These are phyloP conservation scores for Furnarius figulus DNA, from an alignment of 2,113 vertebrate species.

Conservation along the genomic window DNA sequence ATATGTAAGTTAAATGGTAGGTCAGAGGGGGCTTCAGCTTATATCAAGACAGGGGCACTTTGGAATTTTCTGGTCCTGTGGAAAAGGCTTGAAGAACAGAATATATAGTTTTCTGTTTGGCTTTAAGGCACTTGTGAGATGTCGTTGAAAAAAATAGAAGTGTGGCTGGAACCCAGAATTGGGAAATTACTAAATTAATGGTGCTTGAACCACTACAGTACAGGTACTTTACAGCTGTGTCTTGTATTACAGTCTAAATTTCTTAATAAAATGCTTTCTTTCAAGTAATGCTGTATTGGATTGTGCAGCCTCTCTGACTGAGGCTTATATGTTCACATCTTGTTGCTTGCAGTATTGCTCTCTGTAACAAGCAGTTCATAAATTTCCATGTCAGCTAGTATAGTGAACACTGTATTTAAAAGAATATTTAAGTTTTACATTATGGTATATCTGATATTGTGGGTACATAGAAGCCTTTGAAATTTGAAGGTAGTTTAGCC, in stretches of 20 bases:
- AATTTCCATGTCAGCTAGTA: neutral
- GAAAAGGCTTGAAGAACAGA: neutral
- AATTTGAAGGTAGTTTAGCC: neutral
- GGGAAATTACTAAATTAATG: neutral
- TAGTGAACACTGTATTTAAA: neutral
- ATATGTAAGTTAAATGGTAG: neutral
- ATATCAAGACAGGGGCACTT: fast-evolving
- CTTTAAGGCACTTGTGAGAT: neutral
- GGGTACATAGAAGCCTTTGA: neutral
- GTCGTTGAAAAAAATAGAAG: neutral
- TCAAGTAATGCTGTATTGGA: neutral
- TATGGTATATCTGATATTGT: neutral
- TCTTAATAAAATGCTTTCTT: neutral
- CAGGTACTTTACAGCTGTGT: neutral
- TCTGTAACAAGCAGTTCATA: neutral
- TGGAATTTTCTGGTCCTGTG: neutral
- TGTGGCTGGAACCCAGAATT: neutral
- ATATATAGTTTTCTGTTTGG: neutral
- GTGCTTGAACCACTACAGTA: neutral
- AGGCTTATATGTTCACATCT: neutral
- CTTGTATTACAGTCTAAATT: neutral
- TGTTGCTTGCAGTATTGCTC: neutral
- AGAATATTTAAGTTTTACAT: neutral
- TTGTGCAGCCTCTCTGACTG: neutral
- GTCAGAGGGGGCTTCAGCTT: neutral